Evolutionary conservation across 35 echinoderm and acorn worm genomes (phyloP).

Genomic region (Amphiura filiformis): DNA sequence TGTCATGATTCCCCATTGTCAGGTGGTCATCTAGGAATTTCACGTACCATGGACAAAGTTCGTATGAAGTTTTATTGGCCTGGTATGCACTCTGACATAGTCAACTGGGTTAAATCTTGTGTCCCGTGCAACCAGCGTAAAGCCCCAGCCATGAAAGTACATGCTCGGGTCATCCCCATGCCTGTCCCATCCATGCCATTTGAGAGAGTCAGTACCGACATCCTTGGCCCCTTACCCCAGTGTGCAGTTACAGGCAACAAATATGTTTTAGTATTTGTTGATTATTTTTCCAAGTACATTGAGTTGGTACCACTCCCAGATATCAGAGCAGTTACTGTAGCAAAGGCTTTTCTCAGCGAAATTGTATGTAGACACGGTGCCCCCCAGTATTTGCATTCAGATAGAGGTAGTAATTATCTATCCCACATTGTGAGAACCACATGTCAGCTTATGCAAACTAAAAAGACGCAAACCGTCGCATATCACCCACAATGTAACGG

Average conservation of each 20-base stretch:
- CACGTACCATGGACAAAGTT: slow-evolving; percentile 48
- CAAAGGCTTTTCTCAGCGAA: slow-evolving; percentile 24
- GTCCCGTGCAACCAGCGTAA: slow-evolving; percentile 54
- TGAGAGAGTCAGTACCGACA: slow-evolving; percentile 61
- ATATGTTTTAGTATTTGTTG: slow-evolving; percentile 51
- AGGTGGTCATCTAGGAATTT: slow-evolving; percentile 51
- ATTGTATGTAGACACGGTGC: slow-evolving; percentile 55
- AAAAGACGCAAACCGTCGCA: slow-evolving; percentile 44
- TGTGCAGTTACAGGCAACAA: slow-evolving; percentile 25
- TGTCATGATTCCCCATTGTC: slow-evolving; percentile 53
- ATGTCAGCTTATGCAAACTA: slow-evolving; percentile 23
- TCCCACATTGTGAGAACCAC: slow-evolving; percentile 54
- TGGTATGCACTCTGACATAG: slow-evolving; percentile 46
- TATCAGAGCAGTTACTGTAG: slow-evolving; percentile 32
- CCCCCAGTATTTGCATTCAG: slow-evolving; percentile 42
- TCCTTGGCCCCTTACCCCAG: slow-evolving; percentile 43
- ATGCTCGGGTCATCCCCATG: slow-evolving; percentile 41
- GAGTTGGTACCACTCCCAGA: slow-evolving; percentile 39
- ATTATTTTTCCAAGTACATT: slow-evolving; percentile 67
- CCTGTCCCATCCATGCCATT: neutral
- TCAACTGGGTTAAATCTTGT: slow-evolving; percentile 60
- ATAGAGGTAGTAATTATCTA: slow-evolving; percentile 51
- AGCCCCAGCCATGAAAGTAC: neutral
- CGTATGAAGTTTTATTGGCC: slow-evolving; percentile 45
- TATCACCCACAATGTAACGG: slow-evolving; percentile 65